Evolutionary conservation across 1,140 invertebrate species (phyloP).

Genomic region (Conus betulinus): DNA sequence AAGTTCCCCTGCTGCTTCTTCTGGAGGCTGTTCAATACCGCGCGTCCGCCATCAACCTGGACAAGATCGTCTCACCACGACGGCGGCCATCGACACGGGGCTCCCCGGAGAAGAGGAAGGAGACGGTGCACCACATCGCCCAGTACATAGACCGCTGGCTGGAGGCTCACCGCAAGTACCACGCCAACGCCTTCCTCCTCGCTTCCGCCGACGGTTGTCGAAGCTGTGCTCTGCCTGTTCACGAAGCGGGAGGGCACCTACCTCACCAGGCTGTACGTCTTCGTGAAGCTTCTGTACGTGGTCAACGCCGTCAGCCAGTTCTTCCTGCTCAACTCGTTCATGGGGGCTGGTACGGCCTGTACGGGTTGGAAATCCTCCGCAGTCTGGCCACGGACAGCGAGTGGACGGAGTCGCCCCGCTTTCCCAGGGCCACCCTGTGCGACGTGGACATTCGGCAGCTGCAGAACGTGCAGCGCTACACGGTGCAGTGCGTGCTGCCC

Average conservation of each 20-base stretch:
- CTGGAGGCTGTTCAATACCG: constrained; percentile 69
- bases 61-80: constrained; percentile 61
- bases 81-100: constrained; percentile 59
- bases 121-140: constrained; percentile 64
- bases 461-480: constrained; percentile 68
- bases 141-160: constrained; percentile 69
- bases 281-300: constrained; percentile 64
- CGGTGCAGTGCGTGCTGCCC: constrained; percentile 78
- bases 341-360: constrained; percentile 49
- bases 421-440: constrained; percentile 78
- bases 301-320: constrained; percentile 67
- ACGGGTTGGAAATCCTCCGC: constrained; percentile 41
- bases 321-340: constrained; percentile 67
- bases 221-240: constrained; percentile 48
- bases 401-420: constrained; percentile 45
- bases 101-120: constrained; percentile 60
- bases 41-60: constrained; percentile 64
- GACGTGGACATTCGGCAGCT: constrained; percentile 77
- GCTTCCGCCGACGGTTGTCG: constrained; percentile 63
- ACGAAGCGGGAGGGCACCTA: constrained; percentile 76
- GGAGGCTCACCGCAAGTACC: constrained; percentile 67
- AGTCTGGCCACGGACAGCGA: neutral
- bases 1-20: constrained; percentile 69
- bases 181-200: constrained; percentile 59
- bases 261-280: constrained; percentile 75